phyloP scores from a whole-genome alignment of 2,888 invertebrate species.

The Pammene aurita region DNA sequence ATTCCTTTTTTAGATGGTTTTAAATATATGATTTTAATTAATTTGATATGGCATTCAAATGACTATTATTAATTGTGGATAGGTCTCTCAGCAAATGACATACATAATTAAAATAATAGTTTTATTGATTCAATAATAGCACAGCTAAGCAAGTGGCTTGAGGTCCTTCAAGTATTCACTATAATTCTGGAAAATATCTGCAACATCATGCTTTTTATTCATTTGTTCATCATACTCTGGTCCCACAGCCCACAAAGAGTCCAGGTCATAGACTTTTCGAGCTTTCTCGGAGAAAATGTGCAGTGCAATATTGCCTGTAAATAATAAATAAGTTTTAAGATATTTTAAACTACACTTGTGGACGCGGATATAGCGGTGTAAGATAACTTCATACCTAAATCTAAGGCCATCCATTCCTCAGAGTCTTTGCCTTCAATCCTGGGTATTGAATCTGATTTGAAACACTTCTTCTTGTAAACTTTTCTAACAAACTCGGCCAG shows the following conservation, averaged over 20 bases:
- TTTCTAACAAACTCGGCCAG: slow-evolving; percentile 89
- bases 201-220: slow-evolving; percentile 84
- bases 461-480: slow-evolving; percentile 88
- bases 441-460: slow-evolving; percentile 86
- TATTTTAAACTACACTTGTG: neutral
- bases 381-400: slow-evolving; percentile 86
- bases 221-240: slow-evolving; percentile 89
- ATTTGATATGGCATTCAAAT: no score
- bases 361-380: neutral
- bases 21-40: no score
- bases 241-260: slow-evolving; percentile 95
- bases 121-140: neutral
- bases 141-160: slow-evolving; percentile 79
- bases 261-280: slow-evolving; percentile 91
- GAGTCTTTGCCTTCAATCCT: slow-evolving; percentile 90
- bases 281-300: slow-evolving; percentile 91
- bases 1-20: no score
- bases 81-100: neutral
- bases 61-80: no score
- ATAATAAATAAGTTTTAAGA: slow-evolving; percentile 48
- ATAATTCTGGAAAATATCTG: slow-evolving; percentile 87
- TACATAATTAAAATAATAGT: neutral
- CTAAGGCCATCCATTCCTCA: slow-evolving; percentile 94
- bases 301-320: slow-evolving; percentile 93
- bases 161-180: slow-evolving; percentile 85